Base-by-base conservation (phyloP, 1,140 invertebrate genomes). In the Lepidurus packardi region DNA sequence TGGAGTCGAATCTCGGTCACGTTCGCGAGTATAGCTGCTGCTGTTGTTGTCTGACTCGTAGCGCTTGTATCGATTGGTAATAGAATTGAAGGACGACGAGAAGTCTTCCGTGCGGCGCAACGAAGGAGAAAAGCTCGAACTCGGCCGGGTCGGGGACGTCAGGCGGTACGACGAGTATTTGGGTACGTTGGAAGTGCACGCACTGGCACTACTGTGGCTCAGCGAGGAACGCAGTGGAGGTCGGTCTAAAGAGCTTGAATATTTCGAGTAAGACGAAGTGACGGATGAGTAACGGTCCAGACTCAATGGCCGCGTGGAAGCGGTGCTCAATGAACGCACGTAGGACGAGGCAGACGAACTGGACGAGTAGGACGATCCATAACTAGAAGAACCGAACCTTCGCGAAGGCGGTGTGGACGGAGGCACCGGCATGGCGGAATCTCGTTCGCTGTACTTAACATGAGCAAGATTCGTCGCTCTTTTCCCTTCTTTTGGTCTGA, bases 341-440 rank as follows among this genome's bases (percentile, higher is more conserved):
- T 65, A 65, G 21, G 53, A 65, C 53, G 53, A 65, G 53, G 53
- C 8, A 65, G 53, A 65, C 34, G 34, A 34, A 34, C 34, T 4
- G 53, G 53, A 65, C 21, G 53, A 65, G 21, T 65, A 65, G 53
- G 53, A 65, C 13, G 53, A 65, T 13, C 53, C 53, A 65, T 65
- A 65, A 65, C 21, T 65, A 65, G 53, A 65, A 13, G 53, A 65
- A 65, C 53, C 53, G 53, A n/a, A 65, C 16, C 53, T 13, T 13
- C 53, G 53, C 21, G 53, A 65, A 65, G 53, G 53, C 53, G 53
- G 53, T 21, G 53, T 65, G 53, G 53, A 65, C 53, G 53, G 53
- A 65, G 53, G 53, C 53, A 65, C 53, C 53, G 53, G 53, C 53
- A 65, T 65, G 53, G 53, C 21, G 53, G 21, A 65, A 7, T 65